Base-by-base conservation (phyloP, 2,888 invertebrate genomes). In the Falcaria lacertinaria region DNA sequence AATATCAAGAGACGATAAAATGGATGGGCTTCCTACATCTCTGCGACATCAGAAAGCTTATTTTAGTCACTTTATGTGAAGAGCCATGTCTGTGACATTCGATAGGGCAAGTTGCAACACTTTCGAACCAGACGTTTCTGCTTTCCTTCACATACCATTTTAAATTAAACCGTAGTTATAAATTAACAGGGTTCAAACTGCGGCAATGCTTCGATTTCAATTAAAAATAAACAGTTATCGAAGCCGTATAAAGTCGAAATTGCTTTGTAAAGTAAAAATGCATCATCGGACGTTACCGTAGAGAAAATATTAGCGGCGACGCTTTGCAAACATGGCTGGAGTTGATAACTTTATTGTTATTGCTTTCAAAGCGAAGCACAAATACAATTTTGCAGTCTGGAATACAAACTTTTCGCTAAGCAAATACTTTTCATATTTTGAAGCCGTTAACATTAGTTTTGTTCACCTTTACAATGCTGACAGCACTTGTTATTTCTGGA, bases 61-160 rank as follows among this genome's bases (percentile, higher is more conserved):
- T 79, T 84, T 84, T 77, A 83, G 78, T 69, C 71, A 72, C 73
- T 82, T 79, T 78, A 80, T 77, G 73, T 70, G 69, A 69, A 68
- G 62, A 52, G 59, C 67, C 70, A 57, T 71, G 75, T 74, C 72
- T 75, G 72, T 73, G 80, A 79, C 80, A 81, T 76, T 80, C 69
- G 74, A 81, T 78, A 77, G 74, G 62, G 67, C 64, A 69, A 69
- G 60, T 79, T 76, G 82, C 74, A 63, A 77, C 76, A 79, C 71
- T 73, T 68, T 61, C 64, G 45, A 65, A 44, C 57, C 64, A 66
- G 64, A 63, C 60, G 37, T 13, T 25, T 14, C 7, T 22, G 11
- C 22, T 22, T 37, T 37, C 28, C 28, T 11, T 28, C 28, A 22
- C 8, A 46, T 47, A 45, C 40, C 48, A 65, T 61, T 51, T 49